Evolutionary conservation across 2,888 invertebrate species (phyloP).

Genomic region (Leptarthrus brevirostris): DNA sequence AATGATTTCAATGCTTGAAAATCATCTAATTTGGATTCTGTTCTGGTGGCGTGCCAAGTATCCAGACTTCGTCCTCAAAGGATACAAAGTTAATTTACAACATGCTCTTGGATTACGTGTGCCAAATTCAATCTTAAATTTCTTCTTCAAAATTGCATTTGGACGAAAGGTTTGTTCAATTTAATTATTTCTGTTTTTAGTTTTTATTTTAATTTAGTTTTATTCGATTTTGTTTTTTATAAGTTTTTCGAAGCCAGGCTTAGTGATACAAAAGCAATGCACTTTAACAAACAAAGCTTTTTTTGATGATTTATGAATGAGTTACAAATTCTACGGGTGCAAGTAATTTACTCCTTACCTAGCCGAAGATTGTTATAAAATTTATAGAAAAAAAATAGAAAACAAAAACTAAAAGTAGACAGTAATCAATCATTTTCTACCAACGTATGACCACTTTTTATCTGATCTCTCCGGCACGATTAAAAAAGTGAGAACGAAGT

Average conservation of each 20-base stretch:
- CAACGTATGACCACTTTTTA: neutral
- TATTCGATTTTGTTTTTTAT: slow-evolving; percentile 51
- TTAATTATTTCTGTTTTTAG: slow-evolving; percentile 50
- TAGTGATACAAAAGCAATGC: neutral
- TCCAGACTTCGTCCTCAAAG: slow-evolving; percentile 88
- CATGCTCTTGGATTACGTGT: slow-evolving; percentile 87
- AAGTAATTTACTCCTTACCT: too few relatives aligned
- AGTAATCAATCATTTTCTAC: neutral
- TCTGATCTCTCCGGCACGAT: neutral
- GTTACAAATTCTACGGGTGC: neutral
- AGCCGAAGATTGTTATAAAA: neutral
- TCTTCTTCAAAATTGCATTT: slow-evolving; percentile 89
- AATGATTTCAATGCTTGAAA: slow-evolving; percentile 94
- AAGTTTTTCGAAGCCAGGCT: neutral
- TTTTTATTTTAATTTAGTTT: slow-evolving; percentile 45
- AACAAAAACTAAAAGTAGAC: neutral
- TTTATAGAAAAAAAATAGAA: neutral
- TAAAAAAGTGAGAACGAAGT: neutral
- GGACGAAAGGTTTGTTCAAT: slow-evolving; percentile 79
- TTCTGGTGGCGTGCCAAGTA: slow-evolving; percentile 93
- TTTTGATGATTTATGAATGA: slow-evolving; percentile 11
- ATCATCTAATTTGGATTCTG: slow-evolving; percentile 91
- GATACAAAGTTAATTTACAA: slow-evolving; percentile 91
- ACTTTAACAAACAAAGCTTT: neutral
- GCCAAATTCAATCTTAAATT: slow-evolving; percentile 87